Conservation (phyloP, 2,113 vertebrate genomes). For the Alces alces region DNA sequence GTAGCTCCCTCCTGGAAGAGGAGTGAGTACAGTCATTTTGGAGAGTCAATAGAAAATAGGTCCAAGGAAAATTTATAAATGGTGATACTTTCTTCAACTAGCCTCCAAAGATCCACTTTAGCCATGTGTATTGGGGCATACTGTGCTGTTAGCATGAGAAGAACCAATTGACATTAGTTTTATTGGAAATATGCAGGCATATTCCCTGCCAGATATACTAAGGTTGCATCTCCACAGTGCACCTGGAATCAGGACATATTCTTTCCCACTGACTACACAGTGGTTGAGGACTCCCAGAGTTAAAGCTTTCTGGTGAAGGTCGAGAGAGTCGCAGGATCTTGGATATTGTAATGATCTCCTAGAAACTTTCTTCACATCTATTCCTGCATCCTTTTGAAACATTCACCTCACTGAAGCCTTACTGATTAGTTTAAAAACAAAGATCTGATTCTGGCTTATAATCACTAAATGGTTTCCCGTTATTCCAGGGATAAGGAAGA, state of each 20-base stretch:
- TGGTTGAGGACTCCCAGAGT: rapidly evolving
- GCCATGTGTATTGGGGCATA: neutral
- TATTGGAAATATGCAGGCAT: neutral
- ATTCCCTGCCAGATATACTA: neutral
- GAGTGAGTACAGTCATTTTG: neutral
- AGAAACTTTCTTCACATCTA: neutral
- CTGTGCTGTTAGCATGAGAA: neutral
- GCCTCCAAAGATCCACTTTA: neutral
- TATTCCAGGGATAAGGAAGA: neutral
- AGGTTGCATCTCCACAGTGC: neutral
- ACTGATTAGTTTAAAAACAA: neutral
- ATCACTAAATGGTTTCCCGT: neutral
- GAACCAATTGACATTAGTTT: neutral
- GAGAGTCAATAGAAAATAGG: neutral
- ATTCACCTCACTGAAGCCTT: neutral
- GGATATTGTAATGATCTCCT: neutral
- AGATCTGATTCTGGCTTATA: neutral
- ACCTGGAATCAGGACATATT: neutral
- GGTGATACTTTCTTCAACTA: neutral
- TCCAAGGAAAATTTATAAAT: neutral
- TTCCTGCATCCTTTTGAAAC: neutral
- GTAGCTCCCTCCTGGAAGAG: neutral
- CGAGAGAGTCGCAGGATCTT: neutral
- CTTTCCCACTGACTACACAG: neutral
- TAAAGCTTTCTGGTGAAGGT: neutral